phyloP scores from a whole-genome alignment of 2,888 invertebrate species.

The Tineola bisselliella region DNA sequence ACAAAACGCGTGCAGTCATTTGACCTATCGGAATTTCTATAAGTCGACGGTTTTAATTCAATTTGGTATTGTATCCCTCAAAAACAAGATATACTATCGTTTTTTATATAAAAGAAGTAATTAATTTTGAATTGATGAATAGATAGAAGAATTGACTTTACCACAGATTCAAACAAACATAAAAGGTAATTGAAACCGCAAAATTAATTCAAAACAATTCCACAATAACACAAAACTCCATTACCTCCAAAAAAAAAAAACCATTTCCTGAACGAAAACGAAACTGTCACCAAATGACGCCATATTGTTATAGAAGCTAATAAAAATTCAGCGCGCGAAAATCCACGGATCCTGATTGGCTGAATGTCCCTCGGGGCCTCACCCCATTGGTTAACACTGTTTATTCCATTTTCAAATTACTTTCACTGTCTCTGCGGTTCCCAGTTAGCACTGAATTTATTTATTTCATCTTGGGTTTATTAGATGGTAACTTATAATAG shows the following conservation, averaged over 20 bases:
- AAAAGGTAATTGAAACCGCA: neutral
- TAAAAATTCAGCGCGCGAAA: constrained; percentile 69
- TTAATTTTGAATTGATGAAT: too few relatives aligned
- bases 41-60: too few relatives aligned
- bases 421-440: constrained; percentile 50
- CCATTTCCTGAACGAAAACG: constrained; percentile 36
- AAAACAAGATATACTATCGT: too few relatives aligned
- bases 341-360: constrained; percentile 48
- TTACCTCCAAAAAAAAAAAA: neutral
- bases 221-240: neutral
- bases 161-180: too few relatives aligned
- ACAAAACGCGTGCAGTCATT: too few relatives aligned
- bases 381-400: constrained; percentile 51
- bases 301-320: constrained; percentile 59
- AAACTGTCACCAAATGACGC: constrained; percentile 60
- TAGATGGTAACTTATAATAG: neutral
- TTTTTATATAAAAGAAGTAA: too few relatives aligned
- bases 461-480: constrained; percentile 35
- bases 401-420: constrained; percentile 68
- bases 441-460: constrained; percentile 46
- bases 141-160: too few relatives aligned
- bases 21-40: too few relatives aligned
- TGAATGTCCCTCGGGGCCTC: constrained; percentile 40
- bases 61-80: too few relatives aligned
- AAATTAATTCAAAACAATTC: neutral